Percentiles rank a stretch among this genome's conserved stretches.
Conservation (phyloP, 1,140 invertebrate species). For the Aphis gossypii region DNA sequence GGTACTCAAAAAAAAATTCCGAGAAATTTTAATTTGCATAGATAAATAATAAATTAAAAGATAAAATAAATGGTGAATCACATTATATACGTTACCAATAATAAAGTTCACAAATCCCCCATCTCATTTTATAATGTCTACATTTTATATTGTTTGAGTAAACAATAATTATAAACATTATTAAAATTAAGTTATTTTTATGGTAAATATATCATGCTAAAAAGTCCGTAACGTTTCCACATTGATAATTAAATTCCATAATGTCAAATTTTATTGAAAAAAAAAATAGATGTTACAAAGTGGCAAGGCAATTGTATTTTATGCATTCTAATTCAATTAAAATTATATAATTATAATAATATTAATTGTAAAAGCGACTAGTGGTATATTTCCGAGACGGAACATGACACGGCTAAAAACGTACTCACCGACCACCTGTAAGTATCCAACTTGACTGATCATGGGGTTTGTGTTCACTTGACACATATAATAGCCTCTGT, state of each 20-base stretch:
- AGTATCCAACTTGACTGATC: slow-evolving; percentile 91
- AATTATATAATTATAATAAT: background rate
- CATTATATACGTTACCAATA: background rate
- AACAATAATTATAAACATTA: too few species aligned
- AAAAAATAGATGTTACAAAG: background rate
- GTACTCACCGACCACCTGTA: slow-evolving; percentile 90
- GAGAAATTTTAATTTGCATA: too few species aligned
- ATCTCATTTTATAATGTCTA: too few species aligned
- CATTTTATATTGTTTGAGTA: too few species aligned
- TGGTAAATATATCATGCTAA: too few species aligned
- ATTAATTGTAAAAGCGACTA: background rate
- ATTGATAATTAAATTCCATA: too few species aligned
- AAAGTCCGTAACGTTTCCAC: too few species aligned
- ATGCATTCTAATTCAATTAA: background rate
- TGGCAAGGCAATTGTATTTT: background rate
- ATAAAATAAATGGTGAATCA: slow-evolving; percentile 58
- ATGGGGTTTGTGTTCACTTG: slow-evolving; percentile 96
- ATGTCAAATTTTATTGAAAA: background rate
- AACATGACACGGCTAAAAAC: background rate
- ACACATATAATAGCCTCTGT: slow-evolving; percentile 90
- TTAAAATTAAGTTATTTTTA: too few species aligned
- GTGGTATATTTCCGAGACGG: background rate
- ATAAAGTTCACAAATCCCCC: too few species aligned
- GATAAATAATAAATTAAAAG: too few species aligned
- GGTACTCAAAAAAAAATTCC: too few species aligned